These are phyloP conservation scores for Mythimna vitellina DNA, from an alignment of 2,888 invertebrate genomes.

Conservation along the genomic window DNA sequence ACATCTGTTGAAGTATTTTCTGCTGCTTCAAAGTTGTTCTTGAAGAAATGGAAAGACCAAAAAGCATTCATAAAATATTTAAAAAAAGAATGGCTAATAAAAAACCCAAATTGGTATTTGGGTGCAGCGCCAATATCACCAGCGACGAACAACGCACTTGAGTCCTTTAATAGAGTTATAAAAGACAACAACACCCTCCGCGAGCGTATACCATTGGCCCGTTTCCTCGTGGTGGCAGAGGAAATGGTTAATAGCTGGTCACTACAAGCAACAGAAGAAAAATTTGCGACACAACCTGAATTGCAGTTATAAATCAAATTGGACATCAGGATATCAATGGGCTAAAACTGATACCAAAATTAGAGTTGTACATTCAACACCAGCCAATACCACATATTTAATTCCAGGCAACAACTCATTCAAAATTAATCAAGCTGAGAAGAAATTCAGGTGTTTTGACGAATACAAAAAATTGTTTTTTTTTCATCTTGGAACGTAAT, in stretches of 20 bases:
- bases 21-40: slow-evolving; percentile 18
- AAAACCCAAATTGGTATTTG: slow-evolving; percentile 33
- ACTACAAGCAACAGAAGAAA: slow-evolving; percentile 24
- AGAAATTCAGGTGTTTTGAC: no score
- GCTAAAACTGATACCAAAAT: slow-evolving; percentile 38
- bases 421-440: no score
- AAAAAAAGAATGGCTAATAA: slow-evolving; percentile 27
- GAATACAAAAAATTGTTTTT: no score
- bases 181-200: slow-evolving; percentile 19
- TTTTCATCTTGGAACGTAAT: no score
- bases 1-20: slow-evolving; percentile 18
- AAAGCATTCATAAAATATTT: slow-evolving; percentile 28
- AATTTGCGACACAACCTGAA: slow-evolving; percentile 8
- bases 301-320: slow-evolving; percentile 10
- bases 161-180: slow-evolving; percentile 14
- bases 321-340: slow-evolving; percentile 37
- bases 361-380: slow-evolving; percentile 15
- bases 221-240: slow-evolving; percentile 19
- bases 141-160: slow-evolving; percentile 15
- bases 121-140: slow-evolving; percentile 12
- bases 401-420: no score
- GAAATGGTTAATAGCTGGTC: slow-evolving; percentile 32
- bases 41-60: slow-evolving; percentile 31
- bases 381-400: not conserved
- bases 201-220: slow-evolving; percentile 15